A percentile compares a stretch with the other conserved stretches of the same genome.
phyloP scores from a whole-genome alignment of 2,113 vertebrate genomes.

The Poeciliopsis prolifica region DNA sequence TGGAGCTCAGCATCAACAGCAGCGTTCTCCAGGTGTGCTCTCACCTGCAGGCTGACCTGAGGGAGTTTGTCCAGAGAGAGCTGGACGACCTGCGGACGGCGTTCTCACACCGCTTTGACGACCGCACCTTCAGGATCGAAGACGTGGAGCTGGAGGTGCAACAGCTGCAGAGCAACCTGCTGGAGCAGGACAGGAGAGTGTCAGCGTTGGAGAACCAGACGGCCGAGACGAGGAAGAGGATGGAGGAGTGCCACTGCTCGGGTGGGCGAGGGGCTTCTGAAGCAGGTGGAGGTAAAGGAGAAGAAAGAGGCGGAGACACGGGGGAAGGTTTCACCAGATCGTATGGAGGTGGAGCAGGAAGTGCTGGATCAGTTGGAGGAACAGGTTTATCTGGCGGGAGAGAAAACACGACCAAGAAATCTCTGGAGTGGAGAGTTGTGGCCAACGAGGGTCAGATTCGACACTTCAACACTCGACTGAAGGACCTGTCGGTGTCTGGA shows the following conservation, averaged over 20 bases:
- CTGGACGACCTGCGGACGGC: conserved; percentile 66
- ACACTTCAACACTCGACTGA: conserved; percentile 79
- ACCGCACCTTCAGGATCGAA: conserved; percentile 70
- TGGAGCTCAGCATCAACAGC: conserved; percentile 83
- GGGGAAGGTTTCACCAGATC: conserved; percentile 3
- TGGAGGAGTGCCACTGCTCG: conserved; percentile 66
- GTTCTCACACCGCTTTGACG: conserved; percentile 74
- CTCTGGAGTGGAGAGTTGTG: conserved; percentile 83
- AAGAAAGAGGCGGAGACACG: conserved; percentile 32
- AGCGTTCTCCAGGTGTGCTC: conserved; percentile 77
- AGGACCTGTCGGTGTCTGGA: conserved; percentile 82
- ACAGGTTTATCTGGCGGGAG: conserved; percentile 28
- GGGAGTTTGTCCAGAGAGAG: conserved; percentile 72
- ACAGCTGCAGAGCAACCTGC: conserved; percentile 66
- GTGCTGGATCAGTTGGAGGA: neutral
- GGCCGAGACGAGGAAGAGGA: conserved; percentile 63
- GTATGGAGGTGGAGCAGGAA: neutral
- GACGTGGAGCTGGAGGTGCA: conserved; percentile 78
- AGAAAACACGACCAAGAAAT: conserved; percentile 73
- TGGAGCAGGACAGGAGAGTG: conserved; percentile 63
- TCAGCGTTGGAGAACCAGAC: conserved; percentile 65
- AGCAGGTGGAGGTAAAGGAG: conserved; percentile 28
- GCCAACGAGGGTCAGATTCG: conserved; percentile 82
- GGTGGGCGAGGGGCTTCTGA: neutral
- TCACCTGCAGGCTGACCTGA: conserved; percentile 68